phyloP scores from a whole-genome alignment of 2,888 invertebrate genomes.

The Lampropteryx suffumata region DNA sequence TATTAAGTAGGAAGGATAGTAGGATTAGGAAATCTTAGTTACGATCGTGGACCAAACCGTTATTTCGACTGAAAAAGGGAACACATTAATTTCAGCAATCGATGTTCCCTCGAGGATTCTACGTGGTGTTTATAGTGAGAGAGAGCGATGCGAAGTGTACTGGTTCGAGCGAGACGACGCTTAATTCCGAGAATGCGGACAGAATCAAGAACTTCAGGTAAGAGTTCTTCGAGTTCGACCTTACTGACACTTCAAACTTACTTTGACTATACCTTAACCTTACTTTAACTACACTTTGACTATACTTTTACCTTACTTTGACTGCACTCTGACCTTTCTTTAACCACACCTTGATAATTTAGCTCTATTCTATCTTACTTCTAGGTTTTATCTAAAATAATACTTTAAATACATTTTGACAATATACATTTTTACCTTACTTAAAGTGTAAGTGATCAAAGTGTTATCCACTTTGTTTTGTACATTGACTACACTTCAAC shows the following conservation, averaged over 20 bases:
- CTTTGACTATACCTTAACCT: not conserved
- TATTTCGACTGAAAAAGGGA: no score
- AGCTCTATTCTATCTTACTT: not conserved
- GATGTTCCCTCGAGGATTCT: slow-evolving; percentile 41
- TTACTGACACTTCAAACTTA: no score
- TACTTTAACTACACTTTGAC: no score
- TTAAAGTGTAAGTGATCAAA: no score
- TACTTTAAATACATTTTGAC: no score
- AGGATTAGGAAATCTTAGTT: no score
- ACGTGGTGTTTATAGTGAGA: slow-evolving; percentile 42
- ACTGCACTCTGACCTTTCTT: not conserved
- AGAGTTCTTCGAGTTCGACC: not conserved
- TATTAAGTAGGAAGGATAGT: no score
- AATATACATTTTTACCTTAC: no score
- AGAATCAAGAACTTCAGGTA: slow-evolving; percentile 30
- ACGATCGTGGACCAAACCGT: no score
- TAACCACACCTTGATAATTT: no score
- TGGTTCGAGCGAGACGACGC: slow-evolving; percentile 31
- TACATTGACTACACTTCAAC: not conserved
- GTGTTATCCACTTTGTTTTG: no score
- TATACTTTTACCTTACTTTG: not conserved
- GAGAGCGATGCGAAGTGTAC: slow-evolving; percentile 38
- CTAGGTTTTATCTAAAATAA: no score
- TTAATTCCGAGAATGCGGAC: not conserved
- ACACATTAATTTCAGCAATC: slow-evolving; percentile 35